Conservation (phyloP, 2,797 vertebrate species). For the Astyanax mexicanus region DNA sequence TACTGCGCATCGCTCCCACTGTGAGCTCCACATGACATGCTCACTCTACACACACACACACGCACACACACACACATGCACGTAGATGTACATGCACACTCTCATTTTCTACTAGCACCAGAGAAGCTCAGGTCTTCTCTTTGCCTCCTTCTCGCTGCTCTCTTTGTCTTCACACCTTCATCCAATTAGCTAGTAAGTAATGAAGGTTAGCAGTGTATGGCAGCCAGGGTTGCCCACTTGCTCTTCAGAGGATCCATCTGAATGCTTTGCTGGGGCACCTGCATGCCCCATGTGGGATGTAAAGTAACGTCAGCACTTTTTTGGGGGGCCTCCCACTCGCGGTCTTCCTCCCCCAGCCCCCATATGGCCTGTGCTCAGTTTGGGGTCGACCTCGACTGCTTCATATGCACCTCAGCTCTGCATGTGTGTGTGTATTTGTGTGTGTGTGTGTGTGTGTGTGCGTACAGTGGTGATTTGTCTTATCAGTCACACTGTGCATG, state of each 20-base stretch:
- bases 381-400: constrained; percentile 70
- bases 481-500: constrained; percentile 29
- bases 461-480: constrained; percentile 69
- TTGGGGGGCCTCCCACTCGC: constrained; percentile 46
- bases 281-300: constrained; percentile 41
- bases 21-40: constrained; percentile 39
- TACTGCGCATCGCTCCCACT: constrained; percentile 12
- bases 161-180: constrained; percentile 61
- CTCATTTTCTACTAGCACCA: background rate
- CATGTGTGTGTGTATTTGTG: constrained; percentile 35
- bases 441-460: constrained; percentile 63
- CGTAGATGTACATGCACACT: too few relatives aligned
- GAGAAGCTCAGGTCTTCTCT: constrained; percentile 11
- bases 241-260: background rate
- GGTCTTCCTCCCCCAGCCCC: background rate
- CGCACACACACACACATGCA: too few relatives aligned
- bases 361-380: constrained; percentile 63
- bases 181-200: constrained; percentile 58
- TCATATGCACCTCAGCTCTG: constrained; percentile 51
- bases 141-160: constrained; percentile 5
- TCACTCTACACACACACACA: too few relatives aligned
- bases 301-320: constrained; percentile 60
- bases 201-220: constrained; percentile 5
- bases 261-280: background rate
- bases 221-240: constrained; percentile 15